Evolutionary conservation across 2,888 invertebrate species (phyloP), one percentile per base, ranked within the genome.

Genomic region (Nysson spinosus): DNA sequence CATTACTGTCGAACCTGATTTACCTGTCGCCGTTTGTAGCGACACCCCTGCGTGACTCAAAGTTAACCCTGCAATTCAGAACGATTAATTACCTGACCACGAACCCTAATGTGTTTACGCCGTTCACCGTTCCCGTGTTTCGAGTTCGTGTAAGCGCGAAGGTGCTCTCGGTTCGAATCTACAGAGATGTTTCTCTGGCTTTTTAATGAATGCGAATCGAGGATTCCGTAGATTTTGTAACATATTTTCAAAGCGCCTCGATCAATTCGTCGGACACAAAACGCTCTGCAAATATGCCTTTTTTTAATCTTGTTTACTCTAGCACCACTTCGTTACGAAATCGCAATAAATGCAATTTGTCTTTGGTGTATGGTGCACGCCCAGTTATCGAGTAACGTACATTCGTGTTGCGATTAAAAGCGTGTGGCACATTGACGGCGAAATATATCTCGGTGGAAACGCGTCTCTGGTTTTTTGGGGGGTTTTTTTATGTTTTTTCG

Each of bases 41-140:
- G 87, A 87, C 11, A 88, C 87, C 6, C 87, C 83, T 20, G 90
- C 88, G 51, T 89, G 86, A 55, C 90, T 89, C 75, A 88, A 64
- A 11, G 87, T 85, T 50, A 88, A 62, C 63, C 87, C 87, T 87
- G 72, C 4, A 69, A 76, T 14, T 46, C 11, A 47, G 28, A 44
- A 24, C 5, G 7, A 5, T 9, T 22, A 12, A 44, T 43, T 49
- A 20, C 26, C 16, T 7, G 6, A 12, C 51, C 16, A 28, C 22
- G 26, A 6, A 12, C 5, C 9, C 9, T 19, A 30, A 6, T 1
- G n/a, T 5, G n/a, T n/a, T n/a, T n/a, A n/a, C n/a, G n/a, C n/a
- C n/a, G n/a, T n/a, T n/a, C n/a, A n/a, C n/a, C n/a, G n/a, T n/a
- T n/a, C n/a, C n/a, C n/a, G n/a, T n/a, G n/a, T n/a, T n/a, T n/a